Evolutionary conservation across 2,113 vertebrate species (phyloP), one percentile per base, ranked within the genome.

Genomic region (Erpornis zantholeuca): DNA sequence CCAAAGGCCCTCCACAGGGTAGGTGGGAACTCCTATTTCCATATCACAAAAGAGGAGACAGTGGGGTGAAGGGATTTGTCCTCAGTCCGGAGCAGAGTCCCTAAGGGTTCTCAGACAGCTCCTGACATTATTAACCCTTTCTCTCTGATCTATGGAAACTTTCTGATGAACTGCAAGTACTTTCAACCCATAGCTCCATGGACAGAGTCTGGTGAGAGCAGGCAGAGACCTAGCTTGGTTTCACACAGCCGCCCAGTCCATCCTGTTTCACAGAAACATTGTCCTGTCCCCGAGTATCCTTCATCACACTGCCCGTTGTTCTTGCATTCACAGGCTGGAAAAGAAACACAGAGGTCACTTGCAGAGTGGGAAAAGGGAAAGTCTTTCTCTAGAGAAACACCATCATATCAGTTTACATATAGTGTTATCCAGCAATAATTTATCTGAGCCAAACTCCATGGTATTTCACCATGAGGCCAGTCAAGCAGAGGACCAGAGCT

Each of bases 211-310:
- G 15, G 25, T 31, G 57, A 61, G 78, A 66, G 27, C 44, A 91
- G 60, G 36, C 86, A 93, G 57, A 84, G 65, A 99, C 99, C 98
- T 97, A 98, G 92, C 57, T 94, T 96, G 28, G 92, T 97, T 91
- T 99, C 98, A 35, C 99, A 99, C 40, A 93, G 97, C 18, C 38
- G 92, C 44, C 99, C 99, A 0, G 98, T 98, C 99, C 99, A 99
- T 59, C 99, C 99, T 0, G 96, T 93, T 24, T 98, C 98, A 89
- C 99, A 99, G 96, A 99, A 95, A 85, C 99, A 99, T 20, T 75
- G 84, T 10, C 99, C 99, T 0, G 98, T 98, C 42, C 99, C 99
- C 1, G 75, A 92, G n/a, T 84, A 81, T 2, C 99, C 98, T 2
- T 98, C 98, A 0, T 99, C 98, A 29, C 99, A 99, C 70, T 98